Evolutionary conservation across 2,888 invertebrate genomes (phyloP).

Genomic region (Melangyna quadrimaculata): DNA sequence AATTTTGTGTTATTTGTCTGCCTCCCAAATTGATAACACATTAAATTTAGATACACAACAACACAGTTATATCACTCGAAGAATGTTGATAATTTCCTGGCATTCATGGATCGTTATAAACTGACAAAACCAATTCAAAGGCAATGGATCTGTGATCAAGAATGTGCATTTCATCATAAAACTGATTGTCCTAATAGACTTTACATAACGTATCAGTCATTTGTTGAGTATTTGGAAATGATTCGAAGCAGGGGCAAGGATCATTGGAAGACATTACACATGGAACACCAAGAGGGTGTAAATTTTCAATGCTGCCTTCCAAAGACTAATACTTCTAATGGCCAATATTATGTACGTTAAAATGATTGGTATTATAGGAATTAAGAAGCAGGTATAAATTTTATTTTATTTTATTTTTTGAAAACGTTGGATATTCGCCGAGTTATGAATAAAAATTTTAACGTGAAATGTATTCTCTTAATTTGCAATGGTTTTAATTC

Average conservation of each 20-base stretch:
- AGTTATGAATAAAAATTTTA: neutral
- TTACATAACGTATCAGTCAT: constrained; percentile 76
- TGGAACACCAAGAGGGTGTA: constrained; percentile 64
- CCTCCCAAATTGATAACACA: neutral
- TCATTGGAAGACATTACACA: constrained; percentile 76
- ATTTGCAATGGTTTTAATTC: too few relatives aligned
- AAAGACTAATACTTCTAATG: neutral
- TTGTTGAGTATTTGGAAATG: constrained; percentile 77
- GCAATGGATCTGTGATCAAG: constrained; percentile 86
- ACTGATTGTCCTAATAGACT: constrained; percentile 76
- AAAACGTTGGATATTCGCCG: neutral
- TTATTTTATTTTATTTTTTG: neutral
- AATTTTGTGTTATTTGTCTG: neutral
- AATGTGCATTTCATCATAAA: constrained; percentile 77
- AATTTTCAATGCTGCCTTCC: constrained; percentile 60
- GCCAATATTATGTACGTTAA: constrained; percentile 38
- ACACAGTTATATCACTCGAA: constrained; percentile 90
- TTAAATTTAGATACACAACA: constrained; percentile 85
- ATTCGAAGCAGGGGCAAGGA: constrained; percentile 75
- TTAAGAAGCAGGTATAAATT: neutral
- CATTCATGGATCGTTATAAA: constrained; percentile 87
- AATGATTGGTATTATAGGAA: constrained; percentile 13
- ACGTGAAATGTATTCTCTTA: neutral
- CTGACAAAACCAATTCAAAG: constrained; percentile 87
- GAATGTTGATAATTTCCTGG: constrained; percentile 87